Percentiles rank a stretch among this genome's conserved stretches.
These are phyloP conservation scores for Choreutis nemorana DNA, from an alignment of 2,888 invertebrate species.

Conservation along the genomic window DNA sequence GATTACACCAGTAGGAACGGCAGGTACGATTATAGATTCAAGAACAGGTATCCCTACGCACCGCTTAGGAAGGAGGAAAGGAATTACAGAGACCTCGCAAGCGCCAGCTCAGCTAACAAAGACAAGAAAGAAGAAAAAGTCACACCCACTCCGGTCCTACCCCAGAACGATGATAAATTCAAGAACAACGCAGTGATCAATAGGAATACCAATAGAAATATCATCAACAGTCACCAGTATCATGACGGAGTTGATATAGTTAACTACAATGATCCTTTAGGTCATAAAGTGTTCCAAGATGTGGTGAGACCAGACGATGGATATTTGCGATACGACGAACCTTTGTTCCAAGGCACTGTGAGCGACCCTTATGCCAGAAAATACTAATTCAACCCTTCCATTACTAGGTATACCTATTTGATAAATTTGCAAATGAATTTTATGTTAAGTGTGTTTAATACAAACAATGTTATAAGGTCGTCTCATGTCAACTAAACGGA, in stretches of 20 bases:
- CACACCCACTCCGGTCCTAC: constrained; percentile 49
- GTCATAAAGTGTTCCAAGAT: constrained; percentile 42
- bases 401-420: no score
- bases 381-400: no score
- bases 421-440: constrained; percentile 5
- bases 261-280: constrained; percentile 34
- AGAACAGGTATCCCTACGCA: constrained; percentile 48
- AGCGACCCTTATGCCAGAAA: constrained; percentile 55
- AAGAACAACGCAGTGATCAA: constrained; percentile 19
- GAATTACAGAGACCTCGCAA: constrained; percentile 48
- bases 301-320: constrained; percentile 39
- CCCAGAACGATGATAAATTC: constrained; percentile 45
- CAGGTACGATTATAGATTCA: constrained; percentile 53
- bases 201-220: constrained; percentile 31
- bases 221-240: constrained; percentile 56
- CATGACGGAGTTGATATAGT: constrained; percentile 30
- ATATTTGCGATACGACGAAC: constrained; percentile 49
- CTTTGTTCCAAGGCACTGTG: constrained; percentile 44
- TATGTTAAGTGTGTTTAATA: constrained; percentile 18
- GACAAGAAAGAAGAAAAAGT: constrained; percentile 57
- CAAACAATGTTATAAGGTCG: constrained; percentile 20
- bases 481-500: background rate
- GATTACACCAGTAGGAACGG: constrained; percentile 42
- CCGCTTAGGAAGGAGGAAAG: constrained; percentile 53
- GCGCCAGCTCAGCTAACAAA: constrained; percentile 41